A percentile compares a stretch with the other conserved stretches of the same genome.
phyloP scores from a whole-genome alignment of 2,888 invertebrate genomes.

The Cynaeus angustus region DNA sequence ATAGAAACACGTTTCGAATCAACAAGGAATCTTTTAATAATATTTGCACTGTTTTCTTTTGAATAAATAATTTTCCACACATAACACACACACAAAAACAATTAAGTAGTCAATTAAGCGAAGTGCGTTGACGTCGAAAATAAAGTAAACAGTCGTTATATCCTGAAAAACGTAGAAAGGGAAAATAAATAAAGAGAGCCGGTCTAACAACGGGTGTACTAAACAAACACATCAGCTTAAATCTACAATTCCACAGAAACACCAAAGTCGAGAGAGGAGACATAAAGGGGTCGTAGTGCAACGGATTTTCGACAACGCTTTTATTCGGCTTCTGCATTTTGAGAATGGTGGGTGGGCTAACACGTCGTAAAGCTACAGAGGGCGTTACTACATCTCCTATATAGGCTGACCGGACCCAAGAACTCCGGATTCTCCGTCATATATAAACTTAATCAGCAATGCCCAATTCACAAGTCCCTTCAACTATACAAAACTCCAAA shows the following conservation, averaged over 20 bases:
- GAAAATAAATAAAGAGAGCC: conserved; percentile 56
- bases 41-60: no score
- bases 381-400: conserved; percentile 51
- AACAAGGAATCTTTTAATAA: no score
- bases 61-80: no score
- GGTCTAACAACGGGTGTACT: conserved; percentile 55
- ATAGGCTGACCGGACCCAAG: conserved; percentile 47
- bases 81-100: conserved; percentile 22
- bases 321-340: conserved; percentile 43
- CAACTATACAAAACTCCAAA: conserved; percentile 27
- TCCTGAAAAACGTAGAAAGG: conserved; percentile 48
- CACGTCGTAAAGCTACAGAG: conserved; percentile 54
- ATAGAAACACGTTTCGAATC: neutral
- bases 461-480: conserved; percentile 30
- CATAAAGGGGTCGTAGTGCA: conserved; percentile 43
- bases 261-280: conserved; percentile 46
- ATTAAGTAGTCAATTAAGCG: conserved; percentile 46
- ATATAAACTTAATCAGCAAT: conserved; percentile 46
- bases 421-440: conserved; percentile 23
- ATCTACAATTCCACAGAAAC: conserved; percentile 55
- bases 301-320: conserved; percentile 35
- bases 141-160: conserved; percentile 51
- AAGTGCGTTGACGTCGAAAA: conserved; percentile 44
- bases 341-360: conserved; percentile 53
- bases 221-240: conserved; percentile 58